These are phyloP conservation scores for Atherinomorus stipes DNA, from an alignment of 2,113 vertebrate species.

Conservation along the genomic window DNA sequence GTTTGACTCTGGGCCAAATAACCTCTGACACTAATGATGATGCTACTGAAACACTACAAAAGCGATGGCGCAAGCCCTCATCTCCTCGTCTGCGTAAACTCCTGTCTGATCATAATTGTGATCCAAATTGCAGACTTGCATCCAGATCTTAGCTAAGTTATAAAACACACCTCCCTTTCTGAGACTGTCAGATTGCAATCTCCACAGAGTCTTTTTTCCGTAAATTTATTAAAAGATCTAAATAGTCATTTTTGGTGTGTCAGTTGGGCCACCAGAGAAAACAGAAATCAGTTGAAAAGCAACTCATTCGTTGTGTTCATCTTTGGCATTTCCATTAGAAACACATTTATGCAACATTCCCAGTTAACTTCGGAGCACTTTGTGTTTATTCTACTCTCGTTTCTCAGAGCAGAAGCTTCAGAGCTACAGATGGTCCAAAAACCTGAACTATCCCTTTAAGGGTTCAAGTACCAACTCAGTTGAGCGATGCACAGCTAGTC, in stretches of 20 bases:
- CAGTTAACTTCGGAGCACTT: too few relatives aligned
- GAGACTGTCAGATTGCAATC: not conserved
- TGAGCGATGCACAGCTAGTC: too few relatives aligned
- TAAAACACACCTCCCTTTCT: not conserved
- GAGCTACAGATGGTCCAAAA: too few relatives aligned
- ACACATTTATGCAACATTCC: not conserved
- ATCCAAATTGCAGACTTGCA: not conserved
- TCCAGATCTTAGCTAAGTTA: not conserved
- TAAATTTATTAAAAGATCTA: not conserved
- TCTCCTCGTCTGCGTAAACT: slow-evolving; percentile 28
- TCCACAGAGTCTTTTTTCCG: too few relatives aligned
- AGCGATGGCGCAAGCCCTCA: slow-evolving; percentile 29
- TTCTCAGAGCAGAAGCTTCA: too few relatives aligned
- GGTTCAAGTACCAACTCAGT: too few relatives aligned
- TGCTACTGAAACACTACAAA: slow-evolving; percentile 33
- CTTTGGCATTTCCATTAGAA: too few relatives aligned
- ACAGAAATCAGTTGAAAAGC: too few relatives aligned
- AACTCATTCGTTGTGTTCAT: too few relatives aligned
- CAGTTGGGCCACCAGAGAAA: too few relatives aligned
- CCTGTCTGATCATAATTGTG: slow-evolving; percentile 22
- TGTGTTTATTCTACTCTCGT: not conserved
- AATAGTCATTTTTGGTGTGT: too few relatives aligned
- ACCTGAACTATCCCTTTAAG: too few relatives aligned
- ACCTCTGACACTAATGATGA: slow-evolving; percentile 58
- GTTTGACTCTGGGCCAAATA: slow-evolving; percentile 49